Conservation (phyloP, 2,113 vertebrate species). For the Hydrolagus affinis region DNA sequence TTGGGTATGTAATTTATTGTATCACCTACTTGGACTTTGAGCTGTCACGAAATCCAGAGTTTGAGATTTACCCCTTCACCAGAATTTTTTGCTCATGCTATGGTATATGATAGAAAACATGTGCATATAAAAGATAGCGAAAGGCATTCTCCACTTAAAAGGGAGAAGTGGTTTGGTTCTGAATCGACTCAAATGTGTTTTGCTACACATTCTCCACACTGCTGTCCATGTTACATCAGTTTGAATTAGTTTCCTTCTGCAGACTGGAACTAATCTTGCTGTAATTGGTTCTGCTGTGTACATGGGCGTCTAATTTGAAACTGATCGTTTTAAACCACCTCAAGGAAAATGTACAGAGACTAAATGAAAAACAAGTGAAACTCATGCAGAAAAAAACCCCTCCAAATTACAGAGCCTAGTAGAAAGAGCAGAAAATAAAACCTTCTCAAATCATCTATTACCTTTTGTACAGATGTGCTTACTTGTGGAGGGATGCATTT, state of each 20-base stretch:
- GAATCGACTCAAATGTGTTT: background rate
- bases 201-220: background rate
- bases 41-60: background rate
- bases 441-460: background rate
- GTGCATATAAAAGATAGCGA: too few relatives aligned
- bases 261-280: background rate
- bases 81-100: too few relatives aligned
- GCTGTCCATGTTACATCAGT: too few relatives aligned
- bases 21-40: background rate
- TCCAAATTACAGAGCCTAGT: background rate
- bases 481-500: background rate
- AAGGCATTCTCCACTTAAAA: too few relatives aligned
- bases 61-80: background rate
- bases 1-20: background rate
- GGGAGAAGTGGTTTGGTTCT: too few relatives aligned
- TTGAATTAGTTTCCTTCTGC: background rate
- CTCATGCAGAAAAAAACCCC: background rate
- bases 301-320: background rate
- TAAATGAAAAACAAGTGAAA: background rate
- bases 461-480: background rate
- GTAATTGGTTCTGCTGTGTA: background rate
- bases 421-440: background rate
- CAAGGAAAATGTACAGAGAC: background rate
- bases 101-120: too few relatives aligned
- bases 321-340: background rate